phyloP scores from a whole-genome alignment of 2,797 vertebrate species.

The Ataeniobius toweri region DNA sequence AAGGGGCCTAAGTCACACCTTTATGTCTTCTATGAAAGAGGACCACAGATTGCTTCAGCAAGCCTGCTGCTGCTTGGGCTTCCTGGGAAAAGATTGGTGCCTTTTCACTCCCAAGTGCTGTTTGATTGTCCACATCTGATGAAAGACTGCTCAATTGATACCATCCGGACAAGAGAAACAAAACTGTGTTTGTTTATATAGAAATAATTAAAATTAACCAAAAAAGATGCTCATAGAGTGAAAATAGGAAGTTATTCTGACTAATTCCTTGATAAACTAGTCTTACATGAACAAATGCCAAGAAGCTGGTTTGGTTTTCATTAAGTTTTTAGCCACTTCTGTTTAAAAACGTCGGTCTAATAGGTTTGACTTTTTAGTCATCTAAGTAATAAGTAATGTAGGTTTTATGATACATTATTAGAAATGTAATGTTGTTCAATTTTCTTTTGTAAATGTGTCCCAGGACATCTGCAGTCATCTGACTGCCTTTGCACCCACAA shows the following conservation, averaged over 20 bases:
- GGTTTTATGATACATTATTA: no score
- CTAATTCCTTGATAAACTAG: neutral
- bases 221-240: no score
- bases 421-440: neutral
- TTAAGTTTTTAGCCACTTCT: neutral
- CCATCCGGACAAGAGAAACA: no score
- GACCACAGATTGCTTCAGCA: no score
- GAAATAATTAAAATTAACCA: neutral
- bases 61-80: neutral
- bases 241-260: neutral
- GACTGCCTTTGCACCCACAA: constrained; percentile 16
- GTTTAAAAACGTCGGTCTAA: neutral
- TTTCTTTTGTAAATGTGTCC: neutral
- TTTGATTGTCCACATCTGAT: neutral
- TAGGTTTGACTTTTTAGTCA: no score
- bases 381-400: no score
- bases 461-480: neutral
- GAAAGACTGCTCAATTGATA: neutral
- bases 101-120: neutral
- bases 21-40: neutral
- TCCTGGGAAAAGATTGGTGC: neutral
- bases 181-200: neutral
- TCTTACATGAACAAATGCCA: neutral
- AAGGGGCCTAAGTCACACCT: neutral
- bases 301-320: neutral